A percentile compares a stretch with the other conserved stretches of the same genome.
phyloP scores from a whole-genome alignment of 1,140 invertebrate species.

The Drosophila trapezifrons region DNA sequence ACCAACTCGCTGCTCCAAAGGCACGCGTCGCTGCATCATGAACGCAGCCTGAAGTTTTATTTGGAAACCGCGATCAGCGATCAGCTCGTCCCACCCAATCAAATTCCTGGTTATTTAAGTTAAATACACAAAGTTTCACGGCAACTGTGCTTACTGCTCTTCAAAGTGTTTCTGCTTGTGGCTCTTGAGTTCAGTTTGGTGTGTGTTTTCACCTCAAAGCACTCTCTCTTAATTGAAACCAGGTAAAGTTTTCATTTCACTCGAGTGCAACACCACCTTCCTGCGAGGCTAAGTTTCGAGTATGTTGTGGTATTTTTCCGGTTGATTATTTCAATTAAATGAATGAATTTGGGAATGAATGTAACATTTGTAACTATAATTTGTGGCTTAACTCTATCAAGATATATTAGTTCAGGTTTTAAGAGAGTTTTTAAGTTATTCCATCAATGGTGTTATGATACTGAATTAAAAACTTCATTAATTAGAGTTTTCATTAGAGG shows the following conservation, averaged over 20 bases:
- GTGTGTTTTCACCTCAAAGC: not conserved
- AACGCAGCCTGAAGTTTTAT: not conserved
- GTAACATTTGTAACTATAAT: too few relatives aligned
- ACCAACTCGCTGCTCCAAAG: not conserved
- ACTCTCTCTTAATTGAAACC: not conserved
- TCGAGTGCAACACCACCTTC: not conserved
- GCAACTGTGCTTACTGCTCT: not conserved
- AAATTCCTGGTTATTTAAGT: not conserved
- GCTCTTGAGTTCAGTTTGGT: not conserved
- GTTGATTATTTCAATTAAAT: not conserved
- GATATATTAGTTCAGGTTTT: too few relatives aligned
- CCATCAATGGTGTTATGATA: too few relatives aligned
- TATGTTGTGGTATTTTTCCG: not conserved
- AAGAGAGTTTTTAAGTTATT: too few relatives aligned
- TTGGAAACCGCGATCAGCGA: not conserved
- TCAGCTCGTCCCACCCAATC: too few relatives aligned
- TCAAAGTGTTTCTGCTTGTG: not conserved
- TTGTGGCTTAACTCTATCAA: too few relatives aligned
- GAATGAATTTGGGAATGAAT: too few relatives aligned
- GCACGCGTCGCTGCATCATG: not conserved
- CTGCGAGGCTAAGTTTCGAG: not conserved
- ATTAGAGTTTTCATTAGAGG: too few relatives aligned
- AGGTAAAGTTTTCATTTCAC: slow-evolving; percentile 6
- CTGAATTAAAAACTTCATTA: too few relatives aligned
- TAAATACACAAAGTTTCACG: not conserved